Evolutionary conservation across 2,113 vertebrate genomes (phyloP).

Genomic region (Irena cyanogastra): DNA sequence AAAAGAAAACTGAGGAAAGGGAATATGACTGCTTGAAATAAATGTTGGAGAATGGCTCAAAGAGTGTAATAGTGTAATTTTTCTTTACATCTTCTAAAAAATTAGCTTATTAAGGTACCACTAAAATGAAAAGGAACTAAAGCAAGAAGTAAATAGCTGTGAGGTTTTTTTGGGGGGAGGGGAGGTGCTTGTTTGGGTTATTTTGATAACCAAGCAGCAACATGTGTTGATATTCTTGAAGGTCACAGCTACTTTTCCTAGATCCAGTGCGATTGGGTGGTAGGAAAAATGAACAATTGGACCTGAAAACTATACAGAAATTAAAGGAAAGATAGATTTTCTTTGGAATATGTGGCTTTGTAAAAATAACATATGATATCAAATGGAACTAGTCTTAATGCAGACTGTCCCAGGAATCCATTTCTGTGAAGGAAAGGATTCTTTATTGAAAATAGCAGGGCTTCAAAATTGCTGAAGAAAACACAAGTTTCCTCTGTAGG

Average conservation of each 20-base stretch:
- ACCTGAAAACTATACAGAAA: background rate
- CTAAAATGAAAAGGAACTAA: background rate
- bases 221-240: background rate
- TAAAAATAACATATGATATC: background rate
- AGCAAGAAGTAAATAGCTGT: background rate
- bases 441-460: background rate
- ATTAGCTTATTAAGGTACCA: background rate
- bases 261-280: background rate
- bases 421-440: background rate
- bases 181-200: background rate
- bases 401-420: background rate
- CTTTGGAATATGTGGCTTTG: background rate
- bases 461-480: background rate
- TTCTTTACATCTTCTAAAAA: background rate
- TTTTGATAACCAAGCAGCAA: background rate
- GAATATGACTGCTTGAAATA: background rate
- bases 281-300: background rate
- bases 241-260: background rate
- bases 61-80: background rate
- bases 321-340: background rate
- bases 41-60: background rate
- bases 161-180: fast-evolving
- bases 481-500: fast-evolving
- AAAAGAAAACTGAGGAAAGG: background rate
- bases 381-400: background rate